Conservation (phyloP, 2,888 invertebrate genomes). For the Cephus pulcher region DNA sequence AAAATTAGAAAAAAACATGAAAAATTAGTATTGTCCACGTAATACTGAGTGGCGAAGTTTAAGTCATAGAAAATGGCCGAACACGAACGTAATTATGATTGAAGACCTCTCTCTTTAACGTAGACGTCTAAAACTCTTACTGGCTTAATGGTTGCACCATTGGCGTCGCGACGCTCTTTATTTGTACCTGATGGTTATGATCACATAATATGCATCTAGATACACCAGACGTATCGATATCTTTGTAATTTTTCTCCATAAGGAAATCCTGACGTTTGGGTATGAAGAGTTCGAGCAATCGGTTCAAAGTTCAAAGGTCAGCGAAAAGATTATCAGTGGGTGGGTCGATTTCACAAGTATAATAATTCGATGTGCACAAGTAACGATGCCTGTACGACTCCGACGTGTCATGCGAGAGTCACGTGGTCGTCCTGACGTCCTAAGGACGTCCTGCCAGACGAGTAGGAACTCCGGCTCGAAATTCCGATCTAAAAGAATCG, state of each 20-base stretch:
- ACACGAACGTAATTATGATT: neutral
- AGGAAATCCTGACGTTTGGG: neutral
- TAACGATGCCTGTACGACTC: neutral
- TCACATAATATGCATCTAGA: neutral
- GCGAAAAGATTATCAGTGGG: neutral
- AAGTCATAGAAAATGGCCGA: neutral
- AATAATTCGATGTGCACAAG: neutral
- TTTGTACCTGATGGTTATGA: neutral
- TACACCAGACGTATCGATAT: neutral
- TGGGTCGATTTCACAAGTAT: neutral
- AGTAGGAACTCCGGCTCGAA: too few relatives aligned
- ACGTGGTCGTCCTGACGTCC: neutral
- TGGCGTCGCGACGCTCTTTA: neutral
- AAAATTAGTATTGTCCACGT: conserved; percentile 27
- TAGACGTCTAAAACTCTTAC: neutral
- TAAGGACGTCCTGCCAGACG: too few relatives aligned
- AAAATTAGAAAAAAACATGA: neutral
- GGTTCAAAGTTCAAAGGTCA: neutral
- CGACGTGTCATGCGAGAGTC: neutral
- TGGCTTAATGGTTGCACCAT: neutral
- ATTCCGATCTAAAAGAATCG: neutral
- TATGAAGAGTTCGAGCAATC: neutral
- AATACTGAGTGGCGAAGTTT: conserved; percentile 22
- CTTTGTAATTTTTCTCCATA: neutral
- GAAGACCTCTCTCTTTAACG: neutral